Conservation (phyloP, 2,888 invertebrate species). For the Eupithecia abbreviata region DNA sequence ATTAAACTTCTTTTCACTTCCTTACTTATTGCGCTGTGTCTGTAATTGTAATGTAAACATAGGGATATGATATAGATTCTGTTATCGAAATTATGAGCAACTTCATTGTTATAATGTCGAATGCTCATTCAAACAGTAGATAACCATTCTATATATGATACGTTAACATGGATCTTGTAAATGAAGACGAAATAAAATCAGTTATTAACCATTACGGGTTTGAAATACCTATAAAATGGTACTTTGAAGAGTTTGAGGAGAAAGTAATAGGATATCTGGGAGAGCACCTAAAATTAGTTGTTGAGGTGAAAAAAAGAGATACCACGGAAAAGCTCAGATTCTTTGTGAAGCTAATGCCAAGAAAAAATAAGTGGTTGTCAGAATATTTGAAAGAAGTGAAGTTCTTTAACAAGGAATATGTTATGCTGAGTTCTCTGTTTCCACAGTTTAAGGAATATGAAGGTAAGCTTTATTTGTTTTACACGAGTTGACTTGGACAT, state of each 20-base stretch:
- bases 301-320: slow-evolving; percentile 52
- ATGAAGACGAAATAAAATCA: slow-evolving; percentile 55
- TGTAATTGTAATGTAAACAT: neutral
- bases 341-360: slow-evolving; percentile 85
- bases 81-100: neutral
- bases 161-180: slow-evolving; percentile 59
- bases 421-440: slow-evolving; percentile 67
- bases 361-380: slow-evolving; percentile 75
- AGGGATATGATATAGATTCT: neutral
- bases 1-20: neutral
- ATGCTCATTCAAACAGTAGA: neutral
- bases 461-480: slow-evolving; percentile 52
- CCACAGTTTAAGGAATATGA: slow-evolving; percentile 56
- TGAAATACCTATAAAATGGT: slow-evolving; percentile 55
- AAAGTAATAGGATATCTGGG: slow-evolving; percentile 70
- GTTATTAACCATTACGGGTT: slow-evolving; percentile 56
- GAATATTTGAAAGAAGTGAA: slow-evolving; percentile 61
- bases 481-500: neutral
- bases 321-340: slow-evolving; percentile 59
- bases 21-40: neutral
- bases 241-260: slow-evolving; percentile 59
- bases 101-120: neutral
- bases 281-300: slow-evolving; percentile 66
- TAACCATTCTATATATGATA: neutral
- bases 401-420: slow-evolving; percentile 70